Percentiles rank a stretch among this genome's conserved stretches.
Evolutionary conservation across 2,888 invertebrate genomes (phyloP).

Genomic region (Autographa pulchrina): DNA sequence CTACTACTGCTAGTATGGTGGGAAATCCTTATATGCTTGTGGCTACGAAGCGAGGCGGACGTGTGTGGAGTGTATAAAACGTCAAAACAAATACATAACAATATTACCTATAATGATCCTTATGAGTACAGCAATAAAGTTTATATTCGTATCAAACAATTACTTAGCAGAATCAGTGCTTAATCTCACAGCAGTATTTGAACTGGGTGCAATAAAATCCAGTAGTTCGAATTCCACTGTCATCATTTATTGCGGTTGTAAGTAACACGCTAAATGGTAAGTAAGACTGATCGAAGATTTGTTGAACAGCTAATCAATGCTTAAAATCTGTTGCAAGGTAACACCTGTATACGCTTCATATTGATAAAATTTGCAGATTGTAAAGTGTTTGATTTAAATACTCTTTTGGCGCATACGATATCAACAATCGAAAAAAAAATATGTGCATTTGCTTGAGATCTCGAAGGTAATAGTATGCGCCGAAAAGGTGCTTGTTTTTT

Average conservation of each 20-base stretch:
- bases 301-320: conserved; percentile 41
- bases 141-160: not conserved
- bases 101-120: not conserved
- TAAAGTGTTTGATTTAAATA: conserved; percentile 12
- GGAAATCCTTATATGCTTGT: too few species aligned
- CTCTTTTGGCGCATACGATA: conserved; percentile 21
- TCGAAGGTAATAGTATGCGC: conserved; percentile 14
- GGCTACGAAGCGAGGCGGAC: not conserved
- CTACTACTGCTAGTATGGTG: too few species aligned
- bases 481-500: conserved; percentile 21
- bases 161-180: too few species aligned
- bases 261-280: conserved; percentile 78
- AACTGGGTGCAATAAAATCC: too few species aligned
- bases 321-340: conserved; percentile 37
- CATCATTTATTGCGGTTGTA: conserved; percentile 58
- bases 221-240: conserved; percentile 33
- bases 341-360: conserved; percentile 36
- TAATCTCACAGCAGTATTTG: too few species aligned
- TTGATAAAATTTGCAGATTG: conserved; percentile 11
- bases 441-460: not conserved
- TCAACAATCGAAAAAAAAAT: not conserved
- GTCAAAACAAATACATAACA: not conserved
- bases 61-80: not conserved
- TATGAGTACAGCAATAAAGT: not conserved
- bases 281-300: conserved; percentile 74